Evolutionary conservation across 2,797 vertebrate genomes (phyloP), one percentile per base, ranked within the genome.

Genomic region (Micromesistius poutassou): DNA sequence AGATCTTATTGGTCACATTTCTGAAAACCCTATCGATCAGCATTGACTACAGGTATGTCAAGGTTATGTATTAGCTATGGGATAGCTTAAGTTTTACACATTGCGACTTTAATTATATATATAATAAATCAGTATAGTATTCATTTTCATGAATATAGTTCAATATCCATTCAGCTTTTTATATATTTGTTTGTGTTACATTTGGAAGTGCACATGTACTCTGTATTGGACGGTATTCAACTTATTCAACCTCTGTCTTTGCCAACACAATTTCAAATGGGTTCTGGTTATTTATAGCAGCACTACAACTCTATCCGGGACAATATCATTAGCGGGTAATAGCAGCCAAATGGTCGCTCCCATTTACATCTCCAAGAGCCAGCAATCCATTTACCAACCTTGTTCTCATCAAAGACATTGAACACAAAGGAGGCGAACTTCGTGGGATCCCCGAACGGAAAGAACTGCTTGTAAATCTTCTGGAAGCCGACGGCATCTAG

Each of bases 381-480:
- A 68, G 62, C 62, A 28, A 8, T 28, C 62, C 62, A 68, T 68
- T 36, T 50, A 86, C 94, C 91, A 85, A 98, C 98, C 94, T 99
- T 99, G 90, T 99, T 99, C 88, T 99, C 98, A 1, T 99, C 98
- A 3, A 99, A 99, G 80, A 99, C 98, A 0, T 99, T 99, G 92
- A 99, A 99, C 86, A 99, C 98, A 46, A 99, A 99, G 0, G 97
- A 98, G 82, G 98, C 98, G 0, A 99, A 99, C 91, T 99, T 99
- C 33, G 98, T 99, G 40, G 98, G 97, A 89, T 99, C 98, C 0
- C 98, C 98, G 0, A 99, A 99, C 0, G 98, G 98, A 90, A 99
- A 99, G 91, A 99, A 99, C 81, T 99, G 98, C 87, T 99, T 99
- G 73, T 99, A 99, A 87, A 99, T 99, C 94, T 99, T 99, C 93